These are phyloP conservation scores for Centruroides vittatus DNA, from an alignment of 1,140 invertebrate species.

Conservation along the genomic window DNA sequence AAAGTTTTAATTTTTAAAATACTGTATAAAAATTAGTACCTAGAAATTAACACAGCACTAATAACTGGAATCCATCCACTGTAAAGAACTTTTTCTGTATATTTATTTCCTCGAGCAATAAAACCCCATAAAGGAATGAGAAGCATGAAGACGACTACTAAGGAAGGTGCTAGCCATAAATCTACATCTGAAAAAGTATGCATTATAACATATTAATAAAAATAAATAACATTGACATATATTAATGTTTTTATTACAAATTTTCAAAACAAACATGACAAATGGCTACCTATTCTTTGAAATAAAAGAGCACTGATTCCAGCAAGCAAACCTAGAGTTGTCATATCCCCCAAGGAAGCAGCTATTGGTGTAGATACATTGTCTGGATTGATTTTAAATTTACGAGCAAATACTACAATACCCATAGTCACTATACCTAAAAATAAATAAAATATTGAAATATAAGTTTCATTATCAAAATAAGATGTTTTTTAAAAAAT, in stretches of 20 bases:
- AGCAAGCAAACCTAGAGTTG: constrained; percentile 32
- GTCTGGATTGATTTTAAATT: constrained; percentile 40
- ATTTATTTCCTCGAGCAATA: constrained; percentile 55
- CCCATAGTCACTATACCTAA: constrained; percentile 31
- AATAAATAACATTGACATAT: no score
- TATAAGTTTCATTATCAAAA: not conserved
- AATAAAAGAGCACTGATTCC: constrained; percentile 21
- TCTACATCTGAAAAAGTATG: constrained; percentile 1
- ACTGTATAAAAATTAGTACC: constrained; percentile 34
- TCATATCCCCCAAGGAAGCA: constrained; percentile 39
- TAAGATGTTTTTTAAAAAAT: constrained; percentile 9
- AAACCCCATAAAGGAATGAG: constrained; percentile 60
- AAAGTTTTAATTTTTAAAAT: not conserved
- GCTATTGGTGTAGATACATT: constrained; percentile 46
- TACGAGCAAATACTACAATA: constrained; percentile 20
- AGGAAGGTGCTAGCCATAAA: constrained; percentile 6
- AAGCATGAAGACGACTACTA: constrained; percentile 29
- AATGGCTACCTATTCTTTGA: no score
- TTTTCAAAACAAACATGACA: no score
- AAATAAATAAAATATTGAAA: not conserved
- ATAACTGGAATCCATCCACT: constrained; percentile 74
- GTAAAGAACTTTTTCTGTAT: constrained; percentile 57
- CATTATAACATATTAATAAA: not conserved
- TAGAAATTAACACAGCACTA: constrained; percentile 72
- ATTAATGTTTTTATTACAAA: no score